Evolutionary conservation across 2,797 vertebrate genomes (phyloP).

Genomic region (Enteromius radiatus): DNA sequence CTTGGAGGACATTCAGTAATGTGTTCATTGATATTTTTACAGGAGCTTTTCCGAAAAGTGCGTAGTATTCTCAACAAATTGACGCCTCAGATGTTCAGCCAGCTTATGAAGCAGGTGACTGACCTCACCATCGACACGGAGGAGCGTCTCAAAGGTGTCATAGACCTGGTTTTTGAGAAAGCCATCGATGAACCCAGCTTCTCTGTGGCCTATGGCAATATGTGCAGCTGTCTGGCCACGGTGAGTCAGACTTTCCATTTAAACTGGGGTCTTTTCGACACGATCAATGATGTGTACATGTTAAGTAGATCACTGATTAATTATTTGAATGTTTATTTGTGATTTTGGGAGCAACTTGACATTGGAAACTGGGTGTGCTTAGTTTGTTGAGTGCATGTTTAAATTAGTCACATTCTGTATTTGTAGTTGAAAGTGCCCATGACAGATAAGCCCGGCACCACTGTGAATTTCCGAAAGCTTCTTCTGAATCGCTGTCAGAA

Average conservation of each 20-base stretch:
- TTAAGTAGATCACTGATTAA: not conserved
- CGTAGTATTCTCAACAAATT: conserved; percentile 90
- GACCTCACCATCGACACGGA: conserved; percentile 88
- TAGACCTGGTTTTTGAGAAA: conserved; percentile 90
- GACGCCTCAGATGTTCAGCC: conserved; percentile 89
- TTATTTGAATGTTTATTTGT: not conserved
- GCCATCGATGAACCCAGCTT: conserved; percentile 88
- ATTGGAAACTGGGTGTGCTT: not conserved
- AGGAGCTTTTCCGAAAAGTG: conserved; percentile 89
- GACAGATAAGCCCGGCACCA: conserved; percentile 86
- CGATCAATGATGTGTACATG: not conserved
- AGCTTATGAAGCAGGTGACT: conserved; percentile 89
- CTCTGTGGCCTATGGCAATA: conserved; percentile 89
- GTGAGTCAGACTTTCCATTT: conserved; percentile 68
- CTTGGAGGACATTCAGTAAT: not conserved
- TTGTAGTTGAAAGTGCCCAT: conserved; percentile 86
- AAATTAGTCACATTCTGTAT: not conserved
- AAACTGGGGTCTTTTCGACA: not conserved
- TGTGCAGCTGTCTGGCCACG: conserved; percentile 88
- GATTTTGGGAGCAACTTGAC: not conserved
- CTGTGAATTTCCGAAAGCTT: conserved; percentile 88
- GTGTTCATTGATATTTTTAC: conserved; percentile 4
- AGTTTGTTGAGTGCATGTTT: not conserved
- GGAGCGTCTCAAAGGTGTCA: conserved; percentile 89
- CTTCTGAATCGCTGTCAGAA: conserved; percentile 90